Percentiles rank a stretch among this genome's conserved stretches.
Evolutionary conservation across 2,888 invertebrate species (phyloP).

Genomic region (Epistrophe grossulariae): DNA sequence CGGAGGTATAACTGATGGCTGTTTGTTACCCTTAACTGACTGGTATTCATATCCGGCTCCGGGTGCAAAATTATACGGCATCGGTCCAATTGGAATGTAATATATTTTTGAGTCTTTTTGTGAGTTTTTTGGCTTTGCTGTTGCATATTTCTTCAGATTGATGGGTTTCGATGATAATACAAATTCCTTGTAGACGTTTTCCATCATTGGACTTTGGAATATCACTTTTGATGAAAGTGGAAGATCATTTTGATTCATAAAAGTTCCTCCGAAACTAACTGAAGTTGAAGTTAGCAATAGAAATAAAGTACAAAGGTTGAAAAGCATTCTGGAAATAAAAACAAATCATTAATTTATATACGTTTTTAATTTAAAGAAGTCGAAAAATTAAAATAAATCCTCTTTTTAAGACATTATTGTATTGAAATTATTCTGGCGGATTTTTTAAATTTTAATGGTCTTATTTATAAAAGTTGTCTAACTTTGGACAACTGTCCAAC

Average conservation of each 20-base stretch:
- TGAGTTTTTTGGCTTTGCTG: constrained; percentile 81
- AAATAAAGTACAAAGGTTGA: constrained; percentile 36
- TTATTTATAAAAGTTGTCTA: no score
- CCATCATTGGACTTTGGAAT: constrained; percentile 80
- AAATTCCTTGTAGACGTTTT: constrained; percentile 81
- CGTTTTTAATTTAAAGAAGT: neutral
- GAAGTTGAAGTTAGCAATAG: constrained; percentile 24
- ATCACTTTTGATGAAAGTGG: constrained; percentile 78
- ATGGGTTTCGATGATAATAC: constrained; percentile 81
- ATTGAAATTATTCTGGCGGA: no score
- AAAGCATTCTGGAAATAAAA: constrained; percentile 61
- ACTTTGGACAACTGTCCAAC: no score
- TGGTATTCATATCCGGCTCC: constrained; percentile 86
- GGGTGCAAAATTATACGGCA: constrained; percentile 93
- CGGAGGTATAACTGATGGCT: neutral
- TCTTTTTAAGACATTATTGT: no score
- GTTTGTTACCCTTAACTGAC: constrained; percentile 52
- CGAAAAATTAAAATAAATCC: no score
- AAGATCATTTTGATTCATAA: constrained; percentile 40
- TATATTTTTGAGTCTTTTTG: constrained; percentile 91
- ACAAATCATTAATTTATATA: neutral
- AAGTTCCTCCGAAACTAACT: constrained; percentile 45
- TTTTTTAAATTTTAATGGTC: no score
- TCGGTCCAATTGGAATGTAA: constrained; percentile 93
- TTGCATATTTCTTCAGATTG: constrained; percentile 80